Evolutionary conservation across 2,113 vertebrate species (phyloP), one percentile per base, ranked within the genome.

Genomic region (Triplophysa siluroides): DNA sequence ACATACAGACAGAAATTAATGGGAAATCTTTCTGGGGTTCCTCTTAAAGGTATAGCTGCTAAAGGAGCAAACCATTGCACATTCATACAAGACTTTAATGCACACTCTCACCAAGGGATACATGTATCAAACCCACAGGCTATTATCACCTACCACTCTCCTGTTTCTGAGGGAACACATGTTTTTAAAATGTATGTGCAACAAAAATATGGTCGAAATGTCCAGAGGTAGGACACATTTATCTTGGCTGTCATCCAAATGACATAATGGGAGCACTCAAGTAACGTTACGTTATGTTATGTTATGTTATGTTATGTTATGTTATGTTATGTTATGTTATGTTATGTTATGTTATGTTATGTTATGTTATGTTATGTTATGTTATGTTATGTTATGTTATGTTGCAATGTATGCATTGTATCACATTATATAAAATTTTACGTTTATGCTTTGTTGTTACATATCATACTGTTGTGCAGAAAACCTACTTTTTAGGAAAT

Each of bases 131-230:
- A 19, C 76, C 74, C 65, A 54, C 1, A 78, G 18, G 80, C 60
- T 50, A 82, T 78, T 82, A 78, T 72, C 75, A 82, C 68, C 67
- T 23, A 58, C 72, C 74, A 81, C 11, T 64, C 66, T 45, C 21
- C 21, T n/a, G 16, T 45, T 73, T 64, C 70, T n/a, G n/a, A 11
- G 19, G 38, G 81, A 73, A 77, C 77, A 47, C 67, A 58, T 47
- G 38, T 62, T 74, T 64, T 50, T 68, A 71, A 58, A 45, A 66
- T 64, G 11, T 56, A 58, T 66, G 33, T 66, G 8, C 21, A 56
- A 18, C 12, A 58, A 64, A 26, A 29, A 58, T 66, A n/a, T 65
- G 60, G 50, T 10, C 26, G 29, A 21, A 58, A 65, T 73, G 33
- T 26, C 21, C 7, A 65, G 21, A 73, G 50, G 67, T 79, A 24